Evolutionary conservation across 2,888 invertebrate species (phyloP).

Genomic region (Elmis aenea): DNA sequence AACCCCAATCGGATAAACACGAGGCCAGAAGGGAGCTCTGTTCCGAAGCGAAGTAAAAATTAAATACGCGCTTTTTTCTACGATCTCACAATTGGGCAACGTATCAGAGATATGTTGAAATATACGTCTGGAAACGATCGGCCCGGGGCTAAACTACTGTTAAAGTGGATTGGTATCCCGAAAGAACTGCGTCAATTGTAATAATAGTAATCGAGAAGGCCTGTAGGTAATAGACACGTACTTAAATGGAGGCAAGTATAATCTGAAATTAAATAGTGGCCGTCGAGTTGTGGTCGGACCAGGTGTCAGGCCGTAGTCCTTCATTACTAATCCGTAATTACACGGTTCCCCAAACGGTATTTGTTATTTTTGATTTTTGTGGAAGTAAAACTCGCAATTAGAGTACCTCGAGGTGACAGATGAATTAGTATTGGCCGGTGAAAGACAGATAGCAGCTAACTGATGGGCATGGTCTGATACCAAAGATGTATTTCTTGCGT

Average conservation of each 20-base stretch:
- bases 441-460: too few relatives aligned
- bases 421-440: slow-evolving; percentile 7
- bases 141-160: slow-evolving; percentile 21
- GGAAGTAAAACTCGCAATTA: slow-evolving; percentile 26
- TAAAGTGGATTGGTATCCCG: slow-evolving; percentile 19
- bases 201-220: slow-evolving; percentile 23
- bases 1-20: too few relatives aligned
- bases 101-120: slow-evolving; percentile 11
- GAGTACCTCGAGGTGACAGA: slow-evolving; percentile 23
- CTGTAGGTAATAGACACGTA: slow-evolving; percentile 20
- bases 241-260: slow-evolving; percentile 23
- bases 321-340: slow-evolving; percentile 26
- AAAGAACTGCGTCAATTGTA: slow-evolving; percentile 20
- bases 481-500: too few relatives aligned
- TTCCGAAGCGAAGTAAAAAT: too few relatives aligned
- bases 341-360: slow-evolving; percentile 24
- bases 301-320: slow-evolving; percentile 22
- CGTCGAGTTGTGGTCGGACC: slow-evolving; percentile 17
- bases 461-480: too few relatives aligned
- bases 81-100: too few relatives aligned
- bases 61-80: too few relatives aligned
- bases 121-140: slow-evolving; percentile 7
- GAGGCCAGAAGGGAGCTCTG: too few relatives aligned
- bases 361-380: slow-evolving; percentile 28
- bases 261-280: slow-evolving; percentile 21